Base-by-base conservation (phyloP, 37 sponge, comb jelly and placozoan genomes). In the Lycopodina hypogea region DNA sequence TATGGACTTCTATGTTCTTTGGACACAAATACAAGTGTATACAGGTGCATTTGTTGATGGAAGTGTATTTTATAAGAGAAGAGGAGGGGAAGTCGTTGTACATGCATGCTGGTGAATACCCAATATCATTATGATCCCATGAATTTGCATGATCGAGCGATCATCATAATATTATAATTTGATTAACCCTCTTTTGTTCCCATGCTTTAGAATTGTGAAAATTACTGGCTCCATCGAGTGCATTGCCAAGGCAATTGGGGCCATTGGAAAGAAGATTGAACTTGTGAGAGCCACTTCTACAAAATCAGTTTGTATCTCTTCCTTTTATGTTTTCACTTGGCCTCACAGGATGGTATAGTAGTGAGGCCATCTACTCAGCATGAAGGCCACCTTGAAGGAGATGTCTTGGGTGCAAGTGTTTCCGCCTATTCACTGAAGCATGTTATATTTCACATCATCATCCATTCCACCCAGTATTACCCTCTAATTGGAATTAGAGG, bases 401-500 rank as follows among this genome's bases (percentile, higher is more conserved):
- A 55, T 14, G 36, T 8, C n/a, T 60, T 17, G 12, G 68, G 68
- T 8, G 74, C 35, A 30, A 33, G 35, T n/a, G 55, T 14, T 22
- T 6, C 28, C 7, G 53, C 0, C 24, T 12, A 7, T 1, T 29
- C 37, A 3, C 56, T 41, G 34, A 53, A 50, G 53, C 57, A 57
- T 7, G 72, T 82, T 1, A 65, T 83, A 34, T 93, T 96, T 60
- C 35, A 84, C 26, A 85, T 96, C 32, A 77, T 91, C 51, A 82
- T 96, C 30, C 97, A 93, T 56, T 83, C 89, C 29, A 82, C 94
- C 0, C 97, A 96, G 87, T 96, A 94, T 84, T 92, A 94, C 29
- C 87, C 94, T 30, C 77, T 96, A 32, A 96, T 96, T 69, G 97
- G 97, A 11, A 93, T 91, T 45, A 86, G 89, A 11, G 97, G 97